These are phyloP conservation scores for Synergus japonicus DNA, from an alignment of 2,888 invertebrate species.

Conservation along the genomic window DNA sequence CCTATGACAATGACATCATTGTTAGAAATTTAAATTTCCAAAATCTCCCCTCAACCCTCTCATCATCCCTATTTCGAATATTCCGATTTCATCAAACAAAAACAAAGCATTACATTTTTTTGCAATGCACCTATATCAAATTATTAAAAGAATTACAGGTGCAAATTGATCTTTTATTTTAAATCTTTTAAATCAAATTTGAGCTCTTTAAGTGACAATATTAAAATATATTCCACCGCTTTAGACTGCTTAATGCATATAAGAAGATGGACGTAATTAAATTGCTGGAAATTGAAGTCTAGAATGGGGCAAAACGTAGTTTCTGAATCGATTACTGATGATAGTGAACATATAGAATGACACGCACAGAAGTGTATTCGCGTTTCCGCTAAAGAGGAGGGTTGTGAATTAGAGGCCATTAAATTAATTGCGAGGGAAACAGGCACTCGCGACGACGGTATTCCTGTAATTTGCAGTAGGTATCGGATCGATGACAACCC, in stretches of 20 bases:
- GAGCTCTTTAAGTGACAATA: neutral
- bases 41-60: too few species aligned
- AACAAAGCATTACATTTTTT: too few species aligned
- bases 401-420: constrained; percentile 52
- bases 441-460: constrained; percentile 44
- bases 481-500: constrained; percentile 56
- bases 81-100: too few species aligned
- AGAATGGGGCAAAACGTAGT: neutral
- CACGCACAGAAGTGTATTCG: constrained; percentile 17
- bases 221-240: neutral
- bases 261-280: constrained; percentile 1
- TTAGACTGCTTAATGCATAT: neutral
- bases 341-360: constrained; percentile 6
- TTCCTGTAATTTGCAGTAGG: constrained; percentile 50
- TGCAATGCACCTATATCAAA: too few species aligned
- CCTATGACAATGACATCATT: neutral
- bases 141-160: too few species aligned
- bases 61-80: too few species aligned
- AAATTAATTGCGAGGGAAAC: constrained; percentile 60
- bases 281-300: neutral
- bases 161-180: too few species aligned
- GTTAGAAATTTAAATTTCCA: too few species aligned
- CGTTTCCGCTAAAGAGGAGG: constrained; percentile 20
- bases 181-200: too few species aligned
- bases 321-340: constrained; percentile 21